These are phyloP conservation scores for Palythoa grandis DNA, from an alignment of 92 coral and sea anemone genomes.

Conservation along the genomic window DNA sequence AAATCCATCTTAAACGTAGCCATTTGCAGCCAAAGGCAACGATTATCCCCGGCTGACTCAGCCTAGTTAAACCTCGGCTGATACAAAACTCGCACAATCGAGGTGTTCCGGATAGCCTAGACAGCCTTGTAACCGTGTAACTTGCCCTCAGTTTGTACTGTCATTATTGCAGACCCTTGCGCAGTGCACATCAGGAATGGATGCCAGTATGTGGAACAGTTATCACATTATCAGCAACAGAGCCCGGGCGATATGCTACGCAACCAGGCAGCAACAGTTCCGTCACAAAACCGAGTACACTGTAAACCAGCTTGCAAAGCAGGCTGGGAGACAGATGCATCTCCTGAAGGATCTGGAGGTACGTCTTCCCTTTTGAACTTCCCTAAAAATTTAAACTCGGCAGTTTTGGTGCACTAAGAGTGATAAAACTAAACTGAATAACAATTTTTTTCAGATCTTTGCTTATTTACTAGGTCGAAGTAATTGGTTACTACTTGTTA, in stretches of 20 bases:
- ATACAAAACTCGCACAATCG: no score
- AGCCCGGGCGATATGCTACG: conserved; percentile 97
- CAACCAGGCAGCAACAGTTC: conserved; percentile 96
- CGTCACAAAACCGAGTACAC: conserved; percentile 94
- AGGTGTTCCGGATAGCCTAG: no score
- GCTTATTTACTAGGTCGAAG: no score
- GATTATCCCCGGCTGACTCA: no score
- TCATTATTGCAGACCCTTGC: conserved; percentile 66
- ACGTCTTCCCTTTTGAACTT: not conserved
- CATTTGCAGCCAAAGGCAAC: no score
- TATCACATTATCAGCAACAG: conserved; percentile 98
- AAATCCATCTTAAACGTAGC: no score
- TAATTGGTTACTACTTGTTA: no score
- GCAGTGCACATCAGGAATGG: conserved; percentile 91
- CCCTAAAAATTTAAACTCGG: no score
- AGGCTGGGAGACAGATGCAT: conserved; percentile 87
- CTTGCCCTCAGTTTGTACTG: not conserved
- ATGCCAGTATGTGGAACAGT: conserved; percentile 94
- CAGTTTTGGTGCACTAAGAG: no score
- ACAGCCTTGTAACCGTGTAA: not conserved
- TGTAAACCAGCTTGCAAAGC: conserved; percentile 85
- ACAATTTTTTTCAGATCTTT: no score
- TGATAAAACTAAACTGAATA: no score
- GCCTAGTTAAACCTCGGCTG: no score
- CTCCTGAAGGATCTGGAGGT: conserved; percentile 83